Evolutionary conservation across 2,888 invertebrate genomes (phyloP), one percentile per base, ranked within the genome.

Genomic region (Eupithecia subumbrata): DNA sequence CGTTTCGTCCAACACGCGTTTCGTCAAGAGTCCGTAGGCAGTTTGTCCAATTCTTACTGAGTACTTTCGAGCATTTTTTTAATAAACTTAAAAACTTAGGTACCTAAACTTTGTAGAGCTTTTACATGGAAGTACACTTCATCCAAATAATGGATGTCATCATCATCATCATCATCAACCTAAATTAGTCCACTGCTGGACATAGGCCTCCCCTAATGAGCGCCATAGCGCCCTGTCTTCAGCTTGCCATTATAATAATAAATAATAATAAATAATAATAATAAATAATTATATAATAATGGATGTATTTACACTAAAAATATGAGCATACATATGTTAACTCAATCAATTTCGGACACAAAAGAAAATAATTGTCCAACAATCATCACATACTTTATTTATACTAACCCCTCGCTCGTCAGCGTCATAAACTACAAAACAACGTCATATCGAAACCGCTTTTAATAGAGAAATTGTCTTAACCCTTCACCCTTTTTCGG

Each of bases 401-500:
- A 77, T 69, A 69, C 16, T 70, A 40, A 72, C 67, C 77, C 77
- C 77, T 70, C 37, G 40, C 68, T 67, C 75, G 69, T 74, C 76
- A 81, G 37, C 18, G 37, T 72, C 78, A 81, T 87, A 89, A 89
- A 89, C 89, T 88, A 88, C 84, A 84, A 81, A 79, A 85, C 85
- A 91, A 91, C 89, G 87, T 86, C 84, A 85, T 89, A 90, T 91
- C 89, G 89, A 91, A 90, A 91, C 88, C 84, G 76, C 89, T 89
- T 89, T 90, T 76, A 81, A 82, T 81, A 82, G 81, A 81, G 80
- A 78, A 87, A 90, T 90, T 91, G 90, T 93, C 92, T 93, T 93
- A 92, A 91, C 92, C 91, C 90, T 89, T 90, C 92, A 91, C 92
- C 93, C 94, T 91, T 93, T 88, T 89, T 88, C 92, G 94, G 89